These are phyloP conservation scores for Turdus rufiventris DNA, from an alignment of 2,113 vertebrate species.

Conservation along the genomic window DNA sequence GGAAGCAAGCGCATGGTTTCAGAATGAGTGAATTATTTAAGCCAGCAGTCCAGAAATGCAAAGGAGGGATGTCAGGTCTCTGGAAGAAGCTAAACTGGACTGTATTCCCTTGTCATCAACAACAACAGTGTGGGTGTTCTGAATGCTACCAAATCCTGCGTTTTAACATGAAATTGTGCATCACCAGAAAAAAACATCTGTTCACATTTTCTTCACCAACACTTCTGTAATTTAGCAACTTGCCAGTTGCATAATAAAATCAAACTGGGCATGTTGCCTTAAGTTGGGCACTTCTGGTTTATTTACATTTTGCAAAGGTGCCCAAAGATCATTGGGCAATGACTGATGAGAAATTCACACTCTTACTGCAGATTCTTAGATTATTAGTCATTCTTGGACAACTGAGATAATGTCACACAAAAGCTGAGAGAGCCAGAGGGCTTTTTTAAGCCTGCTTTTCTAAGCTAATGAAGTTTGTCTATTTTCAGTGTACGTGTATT, in stretches of 20 bases:
- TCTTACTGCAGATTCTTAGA: not conserved
- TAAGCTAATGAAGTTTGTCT: not conserved
- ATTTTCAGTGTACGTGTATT: not conserved
- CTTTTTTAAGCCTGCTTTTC: not conserved
- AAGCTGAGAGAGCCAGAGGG: not conserved
- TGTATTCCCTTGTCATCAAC: not conserved
- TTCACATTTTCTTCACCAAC: slow-evolving; percentile 3
- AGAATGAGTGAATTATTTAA: not conserved
- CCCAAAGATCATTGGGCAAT: not conserved
- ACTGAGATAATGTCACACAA: slow-evolving; percentile 8
- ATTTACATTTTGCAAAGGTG: slow-evolving; percentile 13
- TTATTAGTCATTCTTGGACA: slow-evolving; percentile 46
- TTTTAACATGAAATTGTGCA: not conserved
- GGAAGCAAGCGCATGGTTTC: not conserved
- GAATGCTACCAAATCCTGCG: not conserved
- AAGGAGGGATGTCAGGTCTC: not conserved
- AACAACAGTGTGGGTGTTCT: not conserved
- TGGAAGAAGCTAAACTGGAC: not conserved
- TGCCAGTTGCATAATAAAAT: slow-evolving; percentile 43
- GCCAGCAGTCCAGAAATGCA: not conserved
- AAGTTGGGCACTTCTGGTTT: slow-evolving; percentile 1
- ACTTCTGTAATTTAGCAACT: slow-evolving; percentile 4
- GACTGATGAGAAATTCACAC: slow-evolving; percentile 39
- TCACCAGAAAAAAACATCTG: not conserved
- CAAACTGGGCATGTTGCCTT: not conserved